A percentile compares a stretch with the other conserved stretches of the same genome.
Evolutionary conservation across 2,888 invertebrate genomes (phyloP).

Genomic region (Hybos culiciformis): DNA sequence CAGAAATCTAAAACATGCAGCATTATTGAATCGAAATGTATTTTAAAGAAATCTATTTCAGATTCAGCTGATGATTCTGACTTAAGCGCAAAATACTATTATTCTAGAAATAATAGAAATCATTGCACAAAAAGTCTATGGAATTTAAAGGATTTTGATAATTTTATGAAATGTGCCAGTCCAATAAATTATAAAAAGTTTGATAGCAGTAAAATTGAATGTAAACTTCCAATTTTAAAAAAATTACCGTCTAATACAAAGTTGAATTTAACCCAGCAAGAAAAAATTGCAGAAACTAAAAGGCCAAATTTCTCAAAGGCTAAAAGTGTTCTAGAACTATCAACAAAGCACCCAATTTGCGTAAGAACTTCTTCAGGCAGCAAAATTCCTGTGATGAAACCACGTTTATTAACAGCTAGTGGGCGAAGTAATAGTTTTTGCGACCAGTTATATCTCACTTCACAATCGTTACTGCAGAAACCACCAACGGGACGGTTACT

Average conservation of each 20-base stretch:
- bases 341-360: constrained; percentile 16
- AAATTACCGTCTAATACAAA: constrained; percentile 31
- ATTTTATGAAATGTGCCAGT: constrained; percentile 38
- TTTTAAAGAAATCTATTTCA: constrained; percentile 41
- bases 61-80: constrained; percentile 26
- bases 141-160: constrained; percentile 45
- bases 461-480: too few relatives aligned
- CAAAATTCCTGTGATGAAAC: constrained; percentile 43
- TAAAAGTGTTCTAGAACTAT: constrained; percentile 43
- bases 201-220: constrained; percentile 34
- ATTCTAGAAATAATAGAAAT: constrained; percentile 19
- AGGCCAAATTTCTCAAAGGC: constrained; percentile 37
- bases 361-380: constrained; percentile 41
- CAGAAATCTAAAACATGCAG: constrained; percentile 58
- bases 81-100: constrained; percentile 1
- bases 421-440: constrained; percentile 27
- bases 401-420: constrained; percentile 21
- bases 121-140: constrained; percentile 45
- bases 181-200: too few relatives aligned
- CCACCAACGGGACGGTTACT: too few relatives aligned
- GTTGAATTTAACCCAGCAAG: too few relatives aligned
- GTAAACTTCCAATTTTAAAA: constrained; percentile 33
- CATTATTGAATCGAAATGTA: constrained; percentile 54
- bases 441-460: constrained; percentile 14
- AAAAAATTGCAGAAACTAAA: too few relatives aligned